A percentile compares a stretch with the other conserved stretches of the same genome.
These are phyloP conservation scores for Chlorodrepanis virens DNA, from an alignment of 2,113 vertebrate genomes.

Conservation along the genomic window DNA sequence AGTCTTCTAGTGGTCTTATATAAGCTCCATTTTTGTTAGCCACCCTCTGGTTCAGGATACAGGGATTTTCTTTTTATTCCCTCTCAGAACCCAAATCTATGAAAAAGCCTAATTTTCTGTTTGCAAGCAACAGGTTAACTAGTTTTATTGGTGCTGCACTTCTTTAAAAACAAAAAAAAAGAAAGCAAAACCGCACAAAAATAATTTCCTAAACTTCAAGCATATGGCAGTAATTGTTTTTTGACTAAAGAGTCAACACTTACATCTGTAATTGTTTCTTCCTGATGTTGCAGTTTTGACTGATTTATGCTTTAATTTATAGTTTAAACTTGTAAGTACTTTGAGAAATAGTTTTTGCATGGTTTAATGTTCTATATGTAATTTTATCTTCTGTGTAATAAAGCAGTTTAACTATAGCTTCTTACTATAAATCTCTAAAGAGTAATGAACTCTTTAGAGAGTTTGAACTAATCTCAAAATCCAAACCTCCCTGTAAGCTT, in stretches of 20 bases:
- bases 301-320: constrained; percentile 49
- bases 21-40: not conserved
- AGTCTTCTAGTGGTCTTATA: not conserved
- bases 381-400: constrained; percentile 23
- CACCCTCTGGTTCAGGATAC: not conserved
- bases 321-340: constrained; percentile 14
- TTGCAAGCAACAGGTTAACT: not conserved
- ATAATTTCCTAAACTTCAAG: not conserved
- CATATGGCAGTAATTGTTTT: constrained; percentile 30
- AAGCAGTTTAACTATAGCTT: constrained; percentile 35
- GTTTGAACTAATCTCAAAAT: not conserved
- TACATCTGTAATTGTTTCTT: constrained; percentile 32
- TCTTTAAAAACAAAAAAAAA: not conserved
- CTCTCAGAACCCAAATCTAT: not conserved
- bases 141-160: not conserved
- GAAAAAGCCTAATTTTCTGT: not conserved
- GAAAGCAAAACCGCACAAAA: not conserved
- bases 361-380: constrained; percentile 1
- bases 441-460: not conserved
- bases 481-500: not conserved
- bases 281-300: constrained; percentile 30
- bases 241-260: constrained; percentile 15
- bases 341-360: not conserved
- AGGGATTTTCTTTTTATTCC: not conserved
- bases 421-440: constrained; percentile 3